A percentile compares a stretch with the other conserved stretches of the same genome.
Conservation (phyloP, 2,113 vertebrate species). For the Oreamnos americanus region DNA sequence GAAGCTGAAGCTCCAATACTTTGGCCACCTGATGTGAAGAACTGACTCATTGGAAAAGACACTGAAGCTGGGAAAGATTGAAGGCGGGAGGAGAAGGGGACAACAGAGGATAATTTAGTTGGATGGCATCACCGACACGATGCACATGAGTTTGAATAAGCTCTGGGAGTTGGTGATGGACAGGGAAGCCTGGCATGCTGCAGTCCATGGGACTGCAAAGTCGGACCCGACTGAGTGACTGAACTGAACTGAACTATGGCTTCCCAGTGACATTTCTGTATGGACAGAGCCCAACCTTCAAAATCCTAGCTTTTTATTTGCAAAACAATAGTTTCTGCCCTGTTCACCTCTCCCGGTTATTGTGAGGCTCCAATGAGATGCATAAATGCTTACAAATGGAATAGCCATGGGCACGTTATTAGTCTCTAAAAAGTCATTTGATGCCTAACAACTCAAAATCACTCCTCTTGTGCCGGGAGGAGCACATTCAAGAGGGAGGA, state of each 20-base stretch:
- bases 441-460: not conserved
- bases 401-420: not conserved
- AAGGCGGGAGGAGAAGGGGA: not conserved
- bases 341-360: not conserved
- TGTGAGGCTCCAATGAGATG: not conserved
- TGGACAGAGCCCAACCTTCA: not conserved
- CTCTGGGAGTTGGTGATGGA: not conserved
- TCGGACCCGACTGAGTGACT: not conserved
- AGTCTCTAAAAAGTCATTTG: not conserved
- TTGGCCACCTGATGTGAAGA: not conserved
- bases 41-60: not conserved
- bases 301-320: not conserved
- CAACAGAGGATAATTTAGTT: not conserved
- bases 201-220: not conserved
- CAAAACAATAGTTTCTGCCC: not conserved
- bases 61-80: not conserved
- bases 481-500: not conserved
- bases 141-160: not conserved
- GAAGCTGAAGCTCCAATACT: not conserved
- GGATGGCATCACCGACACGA: not conserved
- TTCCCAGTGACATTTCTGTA: not conserved
- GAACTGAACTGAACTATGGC: not conserved
- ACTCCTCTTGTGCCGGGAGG: not conserved
- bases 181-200: not conserved
- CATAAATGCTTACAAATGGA: not conserved